These are phyloP conservation scores for Incurvaria masculella DNA, from an alignment of 2,888 invertebrate genomes.

Conservation along the genomic window DNA sequence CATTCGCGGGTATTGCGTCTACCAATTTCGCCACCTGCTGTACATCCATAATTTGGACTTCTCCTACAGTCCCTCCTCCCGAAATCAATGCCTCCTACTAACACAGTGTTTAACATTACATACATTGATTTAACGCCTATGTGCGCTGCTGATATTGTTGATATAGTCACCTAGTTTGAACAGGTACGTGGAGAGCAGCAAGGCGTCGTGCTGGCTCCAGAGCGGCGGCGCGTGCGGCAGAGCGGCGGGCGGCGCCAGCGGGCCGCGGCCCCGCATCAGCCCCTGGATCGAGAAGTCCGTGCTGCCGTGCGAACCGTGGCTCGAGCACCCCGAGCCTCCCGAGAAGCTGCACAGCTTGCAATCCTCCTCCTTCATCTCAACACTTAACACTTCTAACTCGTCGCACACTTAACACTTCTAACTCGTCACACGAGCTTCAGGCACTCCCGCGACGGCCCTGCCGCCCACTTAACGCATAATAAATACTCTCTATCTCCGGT, in stretches of 20 bases:
- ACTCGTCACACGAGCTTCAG: neutral
- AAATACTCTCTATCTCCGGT: constrained; percentile 38
- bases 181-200: constrained; percentile 51
- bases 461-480: constrained; percentile 15
- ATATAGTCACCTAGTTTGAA: constrained; percentile 56
- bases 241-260: constrained; percentile 27
- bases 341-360: constrained; percentile 50
- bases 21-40: too few relatives aligned
- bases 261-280: constrained; percentile 41
- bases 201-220: constrained; percentile 44
- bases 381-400: constrained; percentile 10
- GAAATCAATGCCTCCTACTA: too few relatives aligned
- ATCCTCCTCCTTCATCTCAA: constrained; percentile 49
- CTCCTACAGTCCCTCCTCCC: too few relatives aligned
- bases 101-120: too few relatives aligned
- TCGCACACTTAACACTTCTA: neutral
- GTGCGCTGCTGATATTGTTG: too few relatives aligned
- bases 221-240: constrained; percentile 31
- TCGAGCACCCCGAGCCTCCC: constrained; percentile 37
- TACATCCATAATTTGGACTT: too few relatives aligned
- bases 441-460: neutral
- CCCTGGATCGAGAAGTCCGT: constrained; percentile 52
- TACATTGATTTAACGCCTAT: too few relatives aligned
- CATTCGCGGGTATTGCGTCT: too few relatives aligned
- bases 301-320: constrained; percentile 23